These are phyloP conservation scores for Protobothrops mucrosquamatus DNA, from an alignment of 2,113 vertebrate genomes.

Conservation along the genomic window DNA sequence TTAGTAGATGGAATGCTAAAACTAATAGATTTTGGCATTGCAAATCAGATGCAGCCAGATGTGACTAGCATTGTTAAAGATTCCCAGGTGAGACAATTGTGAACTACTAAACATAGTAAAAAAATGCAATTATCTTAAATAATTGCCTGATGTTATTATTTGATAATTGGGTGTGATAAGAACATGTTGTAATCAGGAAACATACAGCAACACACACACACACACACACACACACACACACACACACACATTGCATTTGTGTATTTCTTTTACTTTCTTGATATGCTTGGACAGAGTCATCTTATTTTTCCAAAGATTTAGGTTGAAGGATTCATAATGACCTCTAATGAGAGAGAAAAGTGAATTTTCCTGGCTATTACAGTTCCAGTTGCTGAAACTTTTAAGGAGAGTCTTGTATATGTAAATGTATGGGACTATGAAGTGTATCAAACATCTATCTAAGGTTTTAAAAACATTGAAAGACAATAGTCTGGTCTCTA, in stretches of 20 bases:
- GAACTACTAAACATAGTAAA: neutral
- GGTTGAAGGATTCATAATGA: neutral
- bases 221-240: too few species aligned
- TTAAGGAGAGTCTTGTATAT: neutral
- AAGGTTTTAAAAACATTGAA: neutral
- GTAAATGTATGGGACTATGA: neutral
- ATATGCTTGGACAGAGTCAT: neutral
- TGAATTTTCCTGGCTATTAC: neutral
- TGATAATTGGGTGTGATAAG: neutral
- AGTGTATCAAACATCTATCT: neutral
- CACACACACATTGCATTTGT: neutral
- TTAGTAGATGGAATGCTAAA: slow-evolving; percentile 95
- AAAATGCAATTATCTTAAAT: neutral
- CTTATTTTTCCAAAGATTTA: neutral
- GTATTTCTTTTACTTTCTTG: neutral
- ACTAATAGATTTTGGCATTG: slow-evolving; percentile 96
- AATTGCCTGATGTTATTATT: neutral
- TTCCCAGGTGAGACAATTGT: slow-evolving; percentile 79
- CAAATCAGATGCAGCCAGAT: slow-evolving; percentile 95
- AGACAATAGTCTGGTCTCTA: neutral
- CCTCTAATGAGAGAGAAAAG: neutral
- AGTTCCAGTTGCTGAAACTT: neutral
- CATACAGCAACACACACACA: neutral
- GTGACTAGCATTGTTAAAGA: slow-evolving; percentile 97
- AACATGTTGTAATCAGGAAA: neutral